These are phyloP conservation scores for Arion vulgaris DNA, from an alignment of 1,140 invertebrate species.

Conservation along the genomic window DNA sequence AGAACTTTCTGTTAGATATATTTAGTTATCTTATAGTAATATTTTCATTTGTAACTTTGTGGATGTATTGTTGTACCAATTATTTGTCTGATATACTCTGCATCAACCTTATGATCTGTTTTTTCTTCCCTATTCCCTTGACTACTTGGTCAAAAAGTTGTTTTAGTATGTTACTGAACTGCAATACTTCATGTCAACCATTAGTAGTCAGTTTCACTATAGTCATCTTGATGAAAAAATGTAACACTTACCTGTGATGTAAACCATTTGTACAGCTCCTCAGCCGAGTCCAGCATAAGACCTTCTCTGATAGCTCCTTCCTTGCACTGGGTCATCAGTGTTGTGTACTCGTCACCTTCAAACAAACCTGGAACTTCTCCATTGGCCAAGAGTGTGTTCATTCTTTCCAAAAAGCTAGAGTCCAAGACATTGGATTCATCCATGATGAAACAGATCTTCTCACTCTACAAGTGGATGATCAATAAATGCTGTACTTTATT, in stretches of 20 bases:
- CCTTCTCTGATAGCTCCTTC: constrained; percentile 98
- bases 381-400: constrained; percentile 99
- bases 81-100: too few relatives aligned
- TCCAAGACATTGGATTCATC: constrained; percentile 99
- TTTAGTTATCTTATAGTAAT: too few relatives aligned
- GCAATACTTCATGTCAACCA: too few relatives aligned
- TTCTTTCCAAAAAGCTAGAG: constrained; percentile 97
- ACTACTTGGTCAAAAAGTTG: too few relatives aligned
- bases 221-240: not conserved
- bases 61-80: too few relatives aligned
- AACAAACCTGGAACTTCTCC: constrained; percentile 87
- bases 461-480: constrained; percentile 78
- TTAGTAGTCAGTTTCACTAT: too few relatives aligned
- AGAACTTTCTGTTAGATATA: too few relatives aligned
- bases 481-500: too few relatives aligned
- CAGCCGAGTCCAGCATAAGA: constrained; percentile 97
- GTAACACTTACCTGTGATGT: constrained; percentile 80
- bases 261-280: constrained; percentile 99
- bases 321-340: constrained; percentile 99
- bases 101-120: too few relatives aligned
- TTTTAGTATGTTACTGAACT: too few relatives aligned
- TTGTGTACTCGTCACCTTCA: constrained; percentile 94
- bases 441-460: constrained; percentile 99
- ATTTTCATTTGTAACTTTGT: too few relatives aligned
- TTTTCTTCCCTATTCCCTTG: too few relatives aligned